phyloP scores from a whole-genome alignment of 2,797 vertebrate genomes.

The Momotus momota region DNA sequence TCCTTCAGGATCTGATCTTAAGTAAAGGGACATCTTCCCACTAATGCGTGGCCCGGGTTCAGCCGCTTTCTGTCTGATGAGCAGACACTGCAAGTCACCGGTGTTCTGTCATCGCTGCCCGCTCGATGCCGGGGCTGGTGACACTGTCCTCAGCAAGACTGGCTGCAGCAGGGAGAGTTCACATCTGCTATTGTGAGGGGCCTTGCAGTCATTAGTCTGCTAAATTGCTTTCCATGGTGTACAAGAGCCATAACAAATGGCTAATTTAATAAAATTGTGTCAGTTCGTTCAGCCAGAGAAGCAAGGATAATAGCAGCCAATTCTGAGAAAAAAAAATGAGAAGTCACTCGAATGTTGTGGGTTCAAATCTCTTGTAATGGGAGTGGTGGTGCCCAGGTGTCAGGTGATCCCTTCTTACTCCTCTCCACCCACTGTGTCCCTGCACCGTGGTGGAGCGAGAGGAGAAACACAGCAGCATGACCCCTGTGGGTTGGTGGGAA shows the following conservation, averaged over 20 bases:
- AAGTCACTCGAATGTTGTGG: background rate
- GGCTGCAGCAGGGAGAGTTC: background rate
- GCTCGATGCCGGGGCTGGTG: background rate
- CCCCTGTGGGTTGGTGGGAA: fast-evolving
- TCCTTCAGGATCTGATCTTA: background rate
- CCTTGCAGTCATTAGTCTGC: constrained; percentile 20
- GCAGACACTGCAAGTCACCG: background rate
- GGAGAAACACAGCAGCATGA: fast-evolving
- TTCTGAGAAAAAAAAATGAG: background rate
- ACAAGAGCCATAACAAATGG: constrained; percentile 40
- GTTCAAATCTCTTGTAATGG: background rate
- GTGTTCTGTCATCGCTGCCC: background rate
- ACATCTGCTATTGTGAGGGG: constrained; percentile 4
- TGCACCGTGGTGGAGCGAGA: background rate
- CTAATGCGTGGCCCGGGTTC: background rate
- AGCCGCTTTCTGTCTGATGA: background rate
- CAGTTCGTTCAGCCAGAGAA: constrained; percentile 32
- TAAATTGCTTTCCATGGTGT: constrained; percentile 41
- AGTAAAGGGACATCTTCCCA: background rate
- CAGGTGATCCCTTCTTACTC: background rate
- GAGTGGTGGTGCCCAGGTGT: background rate
- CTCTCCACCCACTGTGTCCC: fast-evolving
- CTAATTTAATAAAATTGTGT: constrained; percentile 58
- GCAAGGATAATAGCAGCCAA: constrained; percentile 13
- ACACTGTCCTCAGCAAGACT: background rate